A percentile compares a stretch with the other conserved stretches of the same genome.
phyloP scores from a whole-genome alignment of 2,888 invertebrate genomes.

The Hydriomena furcata region DNA sequence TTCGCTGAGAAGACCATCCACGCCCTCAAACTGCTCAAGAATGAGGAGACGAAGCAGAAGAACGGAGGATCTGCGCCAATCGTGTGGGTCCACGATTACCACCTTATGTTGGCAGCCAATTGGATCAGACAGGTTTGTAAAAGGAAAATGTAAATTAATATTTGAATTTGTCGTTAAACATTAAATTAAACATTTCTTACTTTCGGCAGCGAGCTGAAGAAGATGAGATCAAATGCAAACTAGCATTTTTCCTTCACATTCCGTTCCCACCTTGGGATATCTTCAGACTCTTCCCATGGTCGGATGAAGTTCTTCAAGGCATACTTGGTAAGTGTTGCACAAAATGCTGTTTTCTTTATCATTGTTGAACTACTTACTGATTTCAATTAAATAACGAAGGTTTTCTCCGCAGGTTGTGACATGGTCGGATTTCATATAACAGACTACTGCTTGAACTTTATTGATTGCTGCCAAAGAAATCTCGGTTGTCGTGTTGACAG shows the following conservation, averaged over 20 bases:
- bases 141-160: background rate
- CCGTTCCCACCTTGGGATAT: slow-evolving; percentile 98
- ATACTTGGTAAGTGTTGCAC: slow-evolving; percentile 86
- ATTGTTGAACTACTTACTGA: background rate
- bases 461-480: slow-evolving; percentile 94
- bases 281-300: slow-evolving; percentile 94
- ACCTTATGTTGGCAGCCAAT: slow-evolving; percentile 95
- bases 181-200: background rate
- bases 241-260: slow-evolving; percentile 97
- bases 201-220: slow-evolving; percentile 87
- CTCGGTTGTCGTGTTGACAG: slow-evolving; percentile 94
- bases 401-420: slow-evolving; percentile 87
- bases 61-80: slow-evolving; percentile 84
- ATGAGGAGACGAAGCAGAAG: slow-evolving; percentile 65
- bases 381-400: slow-evolving; percentile 6
- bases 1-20: slow-evolving; percentile 92
- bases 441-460: slow-evolving; percentile 95
- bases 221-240: slow-evolving; percentile 88
- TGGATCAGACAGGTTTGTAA: slow-evolving; percentile 90
- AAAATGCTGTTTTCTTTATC: background rate
- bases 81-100: slow-evolving; percentile 97
- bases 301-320: slow-evolving; percentile 96
- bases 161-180: background rate
- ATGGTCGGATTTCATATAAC: slow-evolving; percentile 97
- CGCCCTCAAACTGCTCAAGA: slow-evolving; percentile 84